phyloP scores from a whole-genome alignment of 1,140 invertebrate genomes.

The Leptinotarsa defecta region DNA sequence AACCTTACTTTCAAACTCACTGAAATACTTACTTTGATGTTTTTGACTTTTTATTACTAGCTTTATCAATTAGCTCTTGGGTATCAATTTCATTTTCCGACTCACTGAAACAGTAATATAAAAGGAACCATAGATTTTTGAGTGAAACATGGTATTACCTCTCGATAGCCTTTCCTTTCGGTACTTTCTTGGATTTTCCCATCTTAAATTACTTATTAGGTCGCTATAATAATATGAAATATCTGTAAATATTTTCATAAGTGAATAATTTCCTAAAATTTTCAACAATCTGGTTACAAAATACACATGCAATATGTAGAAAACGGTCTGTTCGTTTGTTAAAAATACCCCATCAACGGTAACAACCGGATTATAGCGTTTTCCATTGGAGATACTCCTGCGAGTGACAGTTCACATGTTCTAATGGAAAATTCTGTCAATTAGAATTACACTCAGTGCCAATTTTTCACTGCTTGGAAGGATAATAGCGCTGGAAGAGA shows the following conservation, averaged over 20 bases:
- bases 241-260: constrained; percentile 26
- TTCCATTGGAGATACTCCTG: not conserved
- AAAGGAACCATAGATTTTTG: constrained; percentile 43
- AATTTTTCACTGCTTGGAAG: no score
- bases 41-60: constrained; percentile 47
- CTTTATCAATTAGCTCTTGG: constrained; percentile 47
- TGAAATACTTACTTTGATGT: constrained; percentile 47
- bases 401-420: not conserved
- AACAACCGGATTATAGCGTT: not conserved
- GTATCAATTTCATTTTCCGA: constrained; percentile 48
- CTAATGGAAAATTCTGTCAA: not conserved
- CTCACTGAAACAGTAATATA: constrained; percentile 42
- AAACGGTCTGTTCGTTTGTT: no score
- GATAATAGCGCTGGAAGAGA: no score
- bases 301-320: not conserved
- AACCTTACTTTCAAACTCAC: constrained; percentile 42
- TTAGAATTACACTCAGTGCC: not conserved
- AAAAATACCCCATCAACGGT: no score
- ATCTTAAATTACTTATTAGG: constrained; percentile 55
- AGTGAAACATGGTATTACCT: constrained; percentile 57
- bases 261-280: not conserved
- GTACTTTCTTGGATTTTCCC: constrained; percentile 73
- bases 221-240: constrained; percentile 1
- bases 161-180: constrained; percentile 68
- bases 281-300: not conserved